Percentiles rank a stretch among this genome's conserved stretches.
Conservation (phyloP, 2,113 vertebrate genomes). For the Salvelinus namaycush region DNA sequence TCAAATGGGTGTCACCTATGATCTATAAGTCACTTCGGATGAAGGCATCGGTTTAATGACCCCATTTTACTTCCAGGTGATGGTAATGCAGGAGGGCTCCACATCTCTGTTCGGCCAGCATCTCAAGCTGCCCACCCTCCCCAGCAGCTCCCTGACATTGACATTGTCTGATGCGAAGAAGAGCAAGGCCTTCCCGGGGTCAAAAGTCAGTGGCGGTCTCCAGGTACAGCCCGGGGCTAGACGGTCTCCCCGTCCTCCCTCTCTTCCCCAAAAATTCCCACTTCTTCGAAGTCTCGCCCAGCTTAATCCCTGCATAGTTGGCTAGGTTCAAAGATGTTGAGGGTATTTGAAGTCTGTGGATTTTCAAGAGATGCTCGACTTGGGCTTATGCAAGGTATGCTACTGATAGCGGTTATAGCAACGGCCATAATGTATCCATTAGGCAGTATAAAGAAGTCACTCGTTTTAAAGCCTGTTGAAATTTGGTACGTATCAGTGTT, state of each 20-base stretch:
- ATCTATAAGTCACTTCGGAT: no score
- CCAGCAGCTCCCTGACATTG: constrained; percentile 77
- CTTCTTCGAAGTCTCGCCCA: background rate
- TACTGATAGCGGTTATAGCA: background rate
- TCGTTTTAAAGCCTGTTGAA: background rate
- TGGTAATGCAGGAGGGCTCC: constrained; percentile 96
- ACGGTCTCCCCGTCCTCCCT: no score
- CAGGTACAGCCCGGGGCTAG: background rate
- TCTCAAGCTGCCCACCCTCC: constrained; percentile 96
- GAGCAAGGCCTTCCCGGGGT: constrained; percentile 91
- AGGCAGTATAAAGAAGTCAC: background rate
- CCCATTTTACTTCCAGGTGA: constrained; percentile 75
- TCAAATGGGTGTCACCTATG: no score
- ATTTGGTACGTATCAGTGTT: background rate
- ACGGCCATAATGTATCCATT: background rate
- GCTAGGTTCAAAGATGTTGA: constrained; percentile 49
- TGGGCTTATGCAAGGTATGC: background rate
- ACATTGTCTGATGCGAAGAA: constrained; percentile 98
- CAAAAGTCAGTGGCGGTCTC: constrained; percentile 84
- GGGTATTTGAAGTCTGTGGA: constrained; percentile 41
- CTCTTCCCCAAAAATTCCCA: background rate
- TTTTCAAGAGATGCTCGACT: constrained; percentile 33
- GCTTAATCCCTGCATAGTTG: constrained; percentile 40
- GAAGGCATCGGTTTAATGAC: no score
- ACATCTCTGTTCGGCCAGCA: constrained; percentile 93